phyloP scores from a whole-genome alignment of 2,888 invertebrate species.

The Thumatha senex region DNA sequence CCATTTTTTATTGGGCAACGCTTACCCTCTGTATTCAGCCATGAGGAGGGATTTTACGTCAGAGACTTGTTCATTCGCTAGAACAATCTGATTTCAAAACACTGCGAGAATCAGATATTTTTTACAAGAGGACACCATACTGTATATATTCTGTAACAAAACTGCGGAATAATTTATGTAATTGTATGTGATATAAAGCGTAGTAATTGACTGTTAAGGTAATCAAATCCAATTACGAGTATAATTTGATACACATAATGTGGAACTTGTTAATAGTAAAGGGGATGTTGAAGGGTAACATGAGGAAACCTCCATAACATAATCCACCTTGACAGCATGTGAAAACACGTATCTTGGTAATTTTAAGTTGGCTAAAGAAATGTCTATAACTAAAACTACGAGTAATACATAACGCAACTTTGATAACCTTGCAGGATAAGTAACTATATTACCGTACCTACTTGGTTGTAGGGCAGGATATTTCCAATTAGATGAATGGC shows the following conservation, averaged over 20 bases:
- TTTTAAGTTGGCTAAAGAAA: background rate
- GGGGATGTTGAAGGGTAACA: slow-evolving; percentile 24
- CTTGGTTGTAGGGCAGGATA: background rate
- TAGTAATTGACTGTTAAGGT: slow-evolving; percentile 12
- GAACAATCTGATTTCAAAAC: background rate
- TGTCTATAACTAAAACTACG: too few relatives aligned
- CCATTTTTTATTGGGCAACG: too few relatives aligned
- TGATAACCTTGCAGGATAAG: background rate
- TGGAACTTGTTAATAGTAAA: slow-evolving; percentile 16
- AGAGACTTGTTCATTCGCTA: background rate
- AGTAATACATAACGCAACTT: background rate
- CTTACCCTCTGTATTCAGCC: too few relatives aligned
- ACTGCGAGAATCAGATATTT: background rate
- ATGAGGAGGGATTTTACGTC: too few relatives aligned
- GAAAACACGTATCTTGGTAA: slow-evolving; percentile 18
- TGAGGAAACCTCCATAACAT: slow-evolving; percentile 12
- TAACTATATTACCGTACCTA: background rate
- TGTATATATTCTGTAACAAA: too few relatives aligned
- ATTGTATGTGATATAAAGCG: slow-evolving; percentile 1
- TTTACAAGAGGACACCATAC: too few relatives aligned
- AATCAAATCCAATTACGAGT: slow-evolving; percentile 19
- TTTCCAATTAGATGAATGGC: background rate
- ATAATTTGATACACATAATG: slow-evolving; percentile 4
- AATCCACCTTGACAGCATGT: slow-evolving; percentile 22
- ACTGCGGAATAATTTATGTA: too few relatives aligned